phyloP scores from a whole-genome alignment of 1,140 invertebrate genomes.

The Cydia fagiglandana region DNA sequence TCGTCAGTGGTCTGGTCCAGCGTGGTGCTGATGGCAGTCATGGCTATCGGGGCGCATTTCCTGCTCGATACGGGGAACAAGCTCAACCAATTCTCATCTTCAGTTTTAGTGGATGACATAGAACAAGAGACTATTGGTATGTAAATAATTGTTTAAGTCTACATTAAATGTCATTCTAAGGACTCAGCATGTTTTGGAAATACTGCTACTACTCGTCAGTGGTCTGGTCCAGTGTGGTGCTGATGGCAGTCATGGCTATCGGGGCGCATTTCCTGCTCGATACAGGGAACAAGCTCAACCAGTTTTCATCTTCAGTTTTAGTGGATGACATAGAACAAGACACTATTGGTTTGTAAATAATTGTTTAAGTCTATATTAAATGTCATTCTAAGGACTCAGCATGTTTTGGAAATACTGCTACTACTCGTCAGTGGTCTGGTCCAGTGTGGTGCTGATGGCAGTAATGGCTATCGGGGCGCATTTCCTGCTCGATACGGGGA shows the following conservation, averaged over 20 bases:
- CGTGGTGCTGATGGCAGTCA: slow-evolving; percentile 83
- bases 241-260: slow-evolving; percentile 85
- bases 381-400: no score
- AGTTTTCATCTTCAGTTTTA: slow-evolving; percentile 66
- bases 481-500: slow-evolving; percentile 86
- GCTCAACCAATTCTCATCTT: slow-evolving; percentile 69
- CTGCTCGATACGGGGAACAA: slow-evolving; percentile 84
- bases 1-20: slow-evolving; percentile 89
- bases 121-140: slow-evolving; percentile 84
- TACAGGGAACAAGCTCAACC: slow-evolving; percentile 78
- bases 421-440: slow-evolving; percentile 89
- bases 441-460: slow-evolving; percentile 84
- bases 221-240: slow-evolving; percentile 86
- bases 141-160: background rate
- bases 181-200: no score
- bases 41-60: slow-evolving; percentile 90
- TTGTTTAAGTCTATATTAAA: no score
- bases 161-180: no score
- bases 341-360: slow-evolving; percentile 79
- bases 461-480: slow-evolving; percentile 88
- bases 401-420: slow-evolving; percentile 93
- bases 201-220: slow-evolving; percentile 92
- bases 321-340: slow-evolving; percentile 81
- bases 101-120: slow-evolving; percentile 70
- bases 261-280: slow-evolving; percentile 91